Percentiles rank a stretch among this genome's conserved stretches.
These are phyloP conservation scores for Cecidostiba fungosa DNA, from an alignment of 2,888 invertebrate genomes.

Conservation along the genomic window DNA sequence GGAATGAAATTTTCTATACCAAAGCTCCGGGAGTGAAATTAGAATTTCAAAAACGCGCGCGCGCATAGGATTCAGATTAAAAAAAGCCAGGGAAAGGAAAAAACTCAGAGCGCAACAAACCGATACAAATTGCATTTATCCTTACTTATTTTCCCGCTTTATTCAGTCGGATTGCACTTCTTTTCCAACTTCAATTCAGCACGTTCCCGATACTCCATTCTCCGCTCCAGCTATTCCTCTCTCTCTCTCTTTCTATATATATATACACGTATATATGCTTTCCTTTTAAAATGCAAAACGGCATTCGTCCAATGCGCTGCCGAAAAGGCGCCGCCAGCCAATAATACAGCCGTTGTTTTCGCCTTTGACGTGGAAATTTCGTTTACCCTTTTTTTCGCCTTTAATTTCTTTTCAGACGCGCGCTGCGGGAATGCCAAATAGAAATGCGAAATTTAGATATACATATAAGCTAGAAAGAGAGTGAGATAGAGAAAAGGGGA, in stretches of 20 bases:
- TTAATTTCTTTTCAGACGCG: conserved; percentile 48
- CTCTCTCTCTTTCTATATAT: not conserved
- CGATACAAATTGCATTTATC: conserved; percentile 51
- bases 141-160: conserved; percentile 37
- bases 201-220: conserved; percentile 20
- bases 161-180: conserved; percentile 37
- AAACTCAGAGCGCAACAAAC: conserved; percentile 31
- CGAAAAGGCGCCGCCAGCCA: conserved; percentile 46
- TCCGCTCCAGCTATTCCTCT: conserved; percentile 8
- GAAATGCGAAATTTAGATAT: conserved; percentile 53
- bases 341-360: conserved; percentile 60
- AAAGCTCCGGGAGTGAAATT: not conserved
- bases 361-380: conserved; percentile 61
- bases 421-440: conserved; percentile 5
- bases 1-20: not conserved
- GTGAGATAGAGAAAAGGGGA: not conserved
- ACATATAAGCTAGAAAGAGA: not conserved
- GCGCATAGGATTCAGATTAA: not conserved
- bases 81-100: not conserved
- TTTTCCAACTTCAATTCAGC: conserved; percentile 33
- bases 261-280: conserved; percentile 6
- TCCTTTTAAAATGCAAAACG: conserved; percentile 63
- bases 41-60: not conserved
- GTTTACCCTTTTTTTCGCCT: conserved; percentile 41
- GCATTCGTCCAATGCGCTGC: conserved; percentile 26